Evolutionary conservation across 2,113 vertebrate species (phyloP), one percentile per base, ranked within the genome.

Genomic region (Aleadryas rufinucha): DNA sequence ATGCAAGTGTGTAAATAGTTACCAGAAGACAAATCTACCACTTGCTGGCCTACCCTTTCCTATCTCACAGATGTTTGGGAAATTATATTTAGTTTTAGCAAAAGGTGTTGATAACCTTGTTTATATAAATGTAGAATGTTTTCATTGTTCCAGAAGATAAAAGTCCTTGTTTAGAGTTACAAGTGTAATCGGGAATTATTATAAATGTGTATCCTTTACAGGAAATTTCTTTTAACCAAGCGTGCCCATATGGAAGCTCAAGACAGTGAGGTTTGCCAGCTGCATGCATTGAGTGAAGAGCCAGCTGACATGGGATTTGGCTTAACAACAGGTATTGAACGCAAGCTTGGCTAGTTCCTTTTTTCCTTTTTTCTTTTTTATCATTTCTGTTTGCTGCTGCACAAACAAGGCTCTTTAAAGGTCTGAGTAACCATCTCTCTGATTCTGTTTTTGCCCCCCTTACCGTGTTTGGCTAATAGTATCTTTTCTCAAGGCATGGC

Each of bases 151-250:
- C 90, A 65, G 88, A 83, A 80, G 54, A 60, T 56, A 64, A 57
- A 92, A 45, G 47, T 64, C 65, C 68, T 94, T 76, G n/a, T 90
- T 70, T 77, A 77, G 50, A 41, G 41, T 81, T 82, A 63, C 42
- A 53, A 1, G 24, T 59, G 76, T 81, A 85, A 72, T 65, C 5
- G 2, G 27, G 49, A 79, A 20, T 94, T 47, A 64, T 65, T 90
- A 74, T 66, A 82, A 93, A 63, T 28, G 9, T 49, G n/a, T 64
- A 6, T 88, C 56, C 69, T 95, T 88, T 96, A 71, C 88, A 99
- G 99, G 94, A 99, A 99, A 97, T 99, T 98, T 97, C 98, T 99
- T 92, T 98, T 99, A 97, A 99, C 99, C 39, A 99, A 99, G 88
- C 98, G 97, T 56, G 97, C 98, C 93, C 98, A 98, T 84, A 98